Conservation (phyloP, 1,140 invertebrate genomes). For the Eueides isabella region DNA sequence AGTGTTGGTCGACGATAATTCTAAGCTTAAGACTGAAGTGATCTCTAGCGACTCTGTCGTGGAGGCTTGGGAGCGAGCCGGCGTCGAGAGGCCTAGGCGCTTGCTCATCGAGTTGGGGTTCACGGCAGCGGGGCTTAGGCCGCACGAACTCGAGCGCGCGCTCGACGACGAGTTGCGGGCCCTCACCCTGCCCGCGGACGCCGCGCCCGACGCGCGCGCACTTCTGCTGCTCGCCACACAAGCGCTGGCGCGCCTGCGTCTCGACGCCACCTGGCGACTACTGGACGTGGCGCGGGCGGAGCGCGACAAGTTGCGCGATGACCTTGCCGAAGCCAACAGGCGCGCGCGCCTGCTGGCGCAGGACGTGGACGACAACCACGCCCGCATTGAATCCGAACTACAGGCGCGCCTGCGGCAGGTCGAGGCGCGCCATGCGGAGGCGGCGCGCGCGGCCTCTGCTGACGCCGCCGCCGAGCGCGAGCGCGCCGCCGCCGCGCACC, state of each 20-base stretch:
- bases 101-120: conserved; percentile 89
- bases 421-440: conserved; percentile 89
- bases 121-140: conserved; percentile 84
- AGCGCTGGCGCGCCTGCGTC: conserved; percentile 58
- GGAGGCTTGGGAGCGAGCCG: conserved; percentile 88
- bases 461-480: conserved; percentile 88
- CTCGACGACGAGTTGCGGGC: conserved; percentile 89
- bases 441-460: conserved; percentile 86
- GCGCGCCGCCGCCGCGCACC: conserved; percentile 82
- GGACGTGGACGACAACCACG: conserved; percentile 95
- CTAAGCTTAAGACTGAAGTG: conserved; percentile 17
- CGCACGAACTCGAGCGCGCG: conserved; percentile 87
- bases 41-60: conserved; percentile 82
- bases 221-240: conserved; percentile 63
- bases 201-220: conserved; percentile 50
- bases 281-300: conserved; percentile 60
- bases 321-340: conserved; percentile 91
- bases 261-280: conserved; percentile 46
- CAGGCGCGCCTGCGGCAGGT: conserved; percentile 86
- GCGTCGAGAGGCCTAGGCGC: conserved; percentile 84
- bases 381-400: conserved; percentile 88
- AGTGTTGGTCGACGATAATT: conserved; percentile 33
- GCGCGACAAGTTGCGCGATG: conserved; percentile 89
- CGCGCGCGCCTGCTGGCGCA: conserved; percentile 90
- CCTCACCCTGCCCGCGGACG: conserved; percentile 64